Base-by-base conservation (phyloP, 1,140 invertebrate genomes). In the Brachionus manjavacas region DNA sequence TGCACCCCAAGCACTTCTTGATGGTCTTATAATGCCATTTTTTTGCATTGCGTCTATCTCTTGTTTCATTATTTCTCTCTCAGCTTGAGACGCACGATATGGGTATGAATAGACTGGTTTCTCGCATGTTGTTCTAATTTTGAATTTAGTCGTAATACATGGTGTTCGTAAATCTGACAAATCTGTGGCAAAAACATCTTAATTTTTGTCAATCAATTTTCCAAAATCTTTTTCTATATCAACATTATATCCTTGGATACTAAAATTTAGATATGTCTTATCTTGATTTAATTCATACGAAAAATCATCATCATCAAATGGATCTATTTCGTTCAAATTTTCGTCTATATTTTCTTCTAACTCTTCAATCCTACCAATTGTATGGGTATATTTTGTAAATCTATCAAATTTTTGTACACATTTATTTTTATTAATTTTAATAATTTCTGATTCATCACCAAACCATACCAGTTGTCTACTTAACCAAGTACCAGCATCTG, bases 281-380 rank as follows among this genome's bases (percentile, higher is more conserved):
- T 68, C 64, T 31, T 28, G 23, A 16, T 68, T 12, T 12, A 68
- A 68, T 14, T 25, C 64, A 35, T 35, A 68, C 7, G 64, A 68
- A 28, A 12, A 68, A 68, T 68, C 64, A 68, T 68, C 64, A 28
- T 68, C 64, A 31, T 68, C 64, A 68, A 68, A 68, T 31, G 64
- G 64, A n/a, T 68, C 20, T 68, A 68, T 25, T 68, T 68, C 64
- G 23, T 35, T n/a, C 3, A 68, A 31, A 68, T 68, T 31, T 31
- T 31, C 25, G 12, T 68, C 64, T 35, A 4, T 28, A 68, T 68
- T 35, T 68, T 68, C 1, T 9, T 68, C 4, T 35, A 31, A 31
- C 8, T 28, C 28, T 35, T 68, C 25, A 35, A 68, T 68, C 11
- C 2, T 35, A 31, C 28, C 23, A 31, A 68, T 35, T 23, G 3